Percentiles rank a stretch among this genome's conserved stretches.
These are phyloP conservation scores for Saccostrea cuccullata DNA, from an alignment of 1,140 invertebrate genomes.

Conservation along the genomic window DNA sequence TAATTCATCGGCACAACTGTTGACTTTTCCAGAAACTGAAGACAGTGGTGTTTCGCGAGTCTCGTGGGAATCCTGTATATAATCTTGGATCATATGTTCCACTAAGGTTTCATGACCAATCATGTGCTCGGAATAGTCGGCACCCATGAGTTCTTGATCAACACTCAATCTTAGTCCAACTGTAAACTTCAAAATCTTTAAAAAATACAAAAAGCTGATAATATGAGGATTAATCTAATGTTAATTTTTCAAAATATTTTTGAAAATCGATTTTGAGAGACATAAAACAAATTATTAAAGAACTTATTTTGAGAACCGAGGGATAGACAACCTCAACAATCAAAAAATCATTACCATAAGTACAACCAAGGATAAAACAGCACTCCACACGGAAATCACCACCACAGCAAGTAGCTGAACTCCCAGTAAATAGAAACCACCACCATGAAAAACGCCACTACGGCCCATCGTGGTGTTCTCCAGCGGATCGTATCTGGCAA, in stretches of 20 bases:
- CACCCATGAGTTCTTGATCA: slow-evolving; percentile 75
- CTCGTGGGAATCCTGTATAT: not conserved
- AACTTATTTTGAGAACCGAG: too few species aligned
- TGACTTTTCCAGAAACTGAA: not conserved
- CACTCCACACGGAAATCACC: slow-evolving; percentile 61
- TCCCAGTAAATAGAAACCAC: slow-evolving; percentile 63
- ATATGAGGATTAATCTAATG: not conserved
- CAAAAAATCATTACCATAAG: slow-evolving; percentile 49
- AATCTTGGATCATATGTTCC: not conserved
- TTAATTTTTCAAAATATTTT: not conserved
- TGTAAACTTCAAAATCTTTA: slow-evolving; percentile 70
- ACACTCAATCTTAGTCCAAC: slow-evolving; percentile 72
- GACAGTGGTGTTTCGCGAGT: slow-evolving; percentile 24
- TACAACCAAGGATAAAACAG: slow-evolving; percentile 53
- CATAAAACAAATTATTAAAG: too few species aligned
- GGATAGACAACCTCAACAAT: too few species aligned
- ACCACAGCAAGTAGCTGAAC: slow-evolving; percentile 61
- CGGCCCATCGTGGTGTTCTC: slow-evolving; percentile 87
- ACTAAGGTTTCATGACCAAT: slow-evolving; percentile 44
- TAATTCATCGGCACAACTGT: not conserved
- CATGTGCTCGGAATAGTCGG: slow-evolving; percentile 75
- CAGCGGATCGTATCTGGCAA: slow-evolving; percentile 87
- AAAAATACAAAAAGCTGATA: slow-evolving; percentile 26
- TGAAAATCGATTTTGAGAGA: not conserved
- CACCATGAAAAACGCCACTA: slow-evolving; percentile 87